These are phyloP conservation scores for Vicugna pacos DNA, from an alignment of 2,113 vertebrate genomes.

Conservation along the genomic window DNA sequence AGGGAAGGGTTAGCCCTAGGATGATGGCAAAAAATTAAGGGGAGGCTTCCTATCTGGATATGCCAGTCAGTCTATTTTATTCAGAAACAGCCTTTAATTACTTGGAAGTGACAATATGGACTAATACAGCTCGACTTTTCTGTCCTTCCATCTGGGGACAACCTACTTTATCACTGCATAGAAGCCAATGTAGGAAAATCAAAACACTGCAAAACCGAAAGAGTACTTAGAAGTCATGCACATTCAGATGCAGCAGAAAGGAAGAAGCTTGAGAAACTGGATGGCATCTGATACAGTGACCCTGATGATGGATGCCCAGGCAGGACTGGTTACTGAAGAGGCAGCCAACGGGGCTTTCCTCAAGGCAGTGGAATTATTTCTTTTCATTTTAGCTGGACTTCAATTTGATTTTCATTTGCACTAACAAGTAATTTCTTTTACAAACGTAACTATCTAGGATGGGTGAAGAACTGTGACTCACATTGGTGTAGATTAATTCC, in stretches of 20 bases:
- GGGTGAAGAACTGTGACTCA: neutral
- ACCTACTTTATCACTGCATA: neutral
- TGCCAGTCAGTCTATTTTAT: neutral
- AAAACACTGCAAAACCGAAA: neutral
- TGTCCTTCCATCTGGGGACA: neutral
- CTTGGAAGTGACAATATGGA: slow-evolving; percentile 20
- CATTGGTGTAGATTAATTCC: slow-evolving; percentile 13
- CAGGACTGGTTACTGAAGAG: neutral
- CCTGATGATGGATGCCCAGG: neutral
- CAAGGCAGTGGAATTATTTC: neutral
- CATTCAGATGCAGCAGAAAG: neutral
- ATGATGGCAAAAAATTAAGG: neutral
- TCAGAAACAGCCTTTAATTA: neutral
- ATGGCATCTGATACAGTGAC: neutral
- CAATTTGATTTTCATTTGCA: neutral
- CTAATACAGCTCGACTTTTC: neutral
- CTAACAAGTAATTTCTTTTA: slow-evolving; percentile 31
- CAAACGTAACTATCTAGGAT: slow-evolving; percentile 1
- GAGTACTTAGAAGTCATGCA: neutral
- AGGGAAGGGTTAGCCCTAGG: neutral
- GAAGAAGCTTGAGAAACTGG: neutral
- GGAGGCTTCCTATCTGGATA: neutral
- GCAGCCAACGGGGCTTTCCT: neutral
- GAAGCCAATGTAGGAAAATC: neutral
- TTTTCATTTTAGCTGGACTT: slow-evolving; percentile 31